phyloP scores from a whole-genome alignment of 1,140 invertebrate genomes.

The Lethrus apterus region DNA sequence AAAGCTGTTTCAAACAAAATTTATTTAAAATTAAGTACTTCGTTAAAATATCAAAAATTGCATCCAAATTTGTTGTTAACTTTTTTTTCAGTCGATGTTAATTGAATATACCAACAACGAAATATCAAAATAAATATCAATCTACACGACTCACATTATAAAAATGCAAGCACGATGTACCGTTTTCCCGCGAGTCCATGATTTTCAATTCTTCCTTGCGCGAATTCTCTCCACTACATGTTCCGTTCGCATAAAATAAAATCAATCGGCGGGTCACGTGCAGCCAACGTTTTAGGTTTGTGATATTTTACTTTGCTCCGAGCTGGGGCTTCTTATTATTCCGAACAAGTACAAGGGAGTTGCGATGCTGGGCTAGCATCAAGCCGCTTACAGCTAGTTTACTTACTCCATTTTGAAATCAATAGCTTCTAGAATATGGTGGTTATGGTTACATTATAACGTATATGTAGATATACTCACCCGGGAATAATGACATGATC shows the following conservation, averaged over 20 bases:
- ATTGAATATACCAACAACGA: no score
- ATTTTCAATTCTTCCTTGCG: conserved; percentile 16
- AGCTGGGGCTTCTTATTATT: conserved; percentile 36
- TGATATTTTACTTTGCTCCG: conserved; percentile 40
- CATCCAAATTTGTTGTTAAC: no score
- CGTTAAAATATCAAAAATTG: no score
- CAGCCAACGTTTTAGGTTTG: conserved; percentile 40
- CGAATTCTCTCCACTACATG: conserved; percentile 8
- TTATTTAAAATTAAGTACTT: no score
- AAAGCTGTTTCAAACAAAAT: no score
- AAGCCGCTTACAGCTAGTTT: conserved; percentile 26
- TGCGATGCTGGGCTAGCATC: conserved; percentile 11
- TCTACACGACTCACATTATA: no score
- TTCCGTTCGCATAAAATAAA: conserved; percentile 36
- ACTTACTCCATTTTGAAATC: conserved; percentile 28
- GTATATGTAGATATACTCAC: no score
- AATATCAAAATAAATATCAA: no score
- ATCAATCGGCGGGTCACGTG: conserved; percentile 41
- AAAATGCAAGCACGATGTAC: no score
- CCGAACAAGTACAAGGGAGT: conserved; percentile 20
- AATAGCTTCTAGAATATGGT: conserved; percentile 16
- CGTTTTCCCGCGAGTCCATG: conserved; percentile 16
- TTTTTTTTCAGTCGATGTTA: no score
- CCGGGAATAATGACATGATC: no score
- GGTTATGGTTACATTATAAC: no score